phyloP scores from a whole-genome alignment of 2,113 vertebrate species.

The Gopherus flavomarginatus region DNA sequence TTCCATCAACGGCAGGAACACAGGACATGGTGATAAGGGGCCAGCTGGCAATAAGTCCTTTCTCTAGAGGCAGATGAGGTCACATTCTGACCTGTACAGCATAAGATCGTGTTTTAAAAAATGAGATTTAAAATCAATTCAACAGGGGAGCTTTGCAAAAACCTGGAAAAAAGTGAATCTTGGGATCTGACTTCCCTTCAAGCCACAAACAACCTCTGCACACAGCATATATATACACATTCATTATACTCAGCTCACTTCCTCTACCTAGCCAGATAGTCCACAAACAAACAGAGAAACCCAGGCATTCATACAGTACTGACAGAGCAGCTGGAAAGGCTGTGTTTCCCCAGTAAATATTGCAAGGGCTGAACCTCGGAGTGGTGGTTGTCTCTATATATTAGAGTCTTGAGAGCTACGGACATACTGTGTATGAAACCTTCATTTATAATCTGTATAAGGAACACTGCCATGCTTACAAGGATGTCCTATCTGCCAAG shows the following conservation, averaged over 20 bases:
- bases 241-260: not conserved
- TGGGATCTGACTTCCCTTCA: not conserved
- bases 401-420: not conserved
- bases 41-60: not conserved
- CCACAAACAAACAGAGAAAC: not conserved
- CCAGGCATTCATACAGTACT: not conserved
- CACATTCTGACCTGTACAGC: not conserved
- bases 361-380: not conserved
- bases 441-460: not conserved
- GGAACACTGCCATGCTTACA: not conserved
- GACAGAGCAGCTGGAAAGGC: not conserved
- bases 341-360: not conserved
- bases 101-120: not conserved
- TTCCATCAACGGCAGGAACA: not conserved
- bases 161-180: not conserved
- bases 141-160: not conserved
- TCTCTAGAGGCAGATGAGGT: not conserved
- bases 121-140: not conserved
- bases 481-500: not conserved
- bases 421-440: not conserved
- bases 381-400: not conserved
- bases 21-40: not conserved
- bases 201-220: not conserved
- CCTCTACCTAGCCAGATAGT: not conserved
- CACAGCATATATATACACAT: not conserved